Evolutionary conservation across 2,113 vertebrate genomes (phyloP), one percentile per base, ranked within the genome.

Genomic region (Catharus bicknelli): DNA sequence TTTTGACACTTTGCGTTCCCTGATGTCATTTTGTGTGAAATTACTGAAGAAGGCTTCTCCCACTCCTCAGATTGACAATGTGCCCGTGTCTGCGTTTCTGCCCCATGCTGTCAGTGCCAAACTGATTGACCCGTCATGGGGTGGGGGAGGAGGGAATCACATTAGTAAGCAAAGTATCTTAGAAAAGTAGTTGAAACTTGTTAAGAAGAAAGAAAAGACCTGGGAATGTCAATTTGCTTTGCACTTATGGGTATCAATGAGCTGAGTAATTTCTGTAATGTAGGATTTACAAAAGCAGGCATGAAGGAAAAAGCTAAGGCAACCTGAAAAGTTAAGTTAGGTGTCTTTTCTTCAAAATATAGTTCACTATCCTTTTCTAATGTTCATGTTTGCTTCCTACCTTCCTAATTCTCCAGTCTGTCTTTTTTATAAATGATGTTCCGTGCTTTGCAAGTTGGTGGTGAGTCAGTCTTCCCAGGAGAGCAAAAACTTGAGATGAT

Each of bases 11-110:
- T 79, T 73, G 40, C n/a, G 32, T 82, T 90, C 63, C 63, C 40
- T 85, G 77, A 88, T 91, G 82, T 94, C 63, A 91, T 95, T 95
- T 94, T 91, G 68, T 94, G 91, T 92, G 94, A 94, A 94, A 83
- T 80, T 83, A 84, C 78, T 85, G 87, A 70, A 83, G 91, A 89
- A 38, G 82, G 42, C 70, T 92, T 92, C 86, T 85, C 62, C 55
- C 14, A 13, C 25, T 50, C 34, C 32, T 57, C 75, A 73, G 25
- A 67, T 20, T 95, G 84, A 91, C 87, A 90, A 1, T 27, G 78
- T 91, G 72, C 84, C 84, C 43, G 1, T 94, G 48, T 69, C 81
- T 95, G 67, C 82, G 72, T 93, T 93, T 94, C 76, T 94, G 67
- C 90, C 77, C 82, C 30, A 8, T 83, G 84, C 63, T 92, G 72